Evolutionary conservation across 2,888 invertebrate genomes (phyloP).

Genomic region (Shargacucullia verbasci): DNA sequence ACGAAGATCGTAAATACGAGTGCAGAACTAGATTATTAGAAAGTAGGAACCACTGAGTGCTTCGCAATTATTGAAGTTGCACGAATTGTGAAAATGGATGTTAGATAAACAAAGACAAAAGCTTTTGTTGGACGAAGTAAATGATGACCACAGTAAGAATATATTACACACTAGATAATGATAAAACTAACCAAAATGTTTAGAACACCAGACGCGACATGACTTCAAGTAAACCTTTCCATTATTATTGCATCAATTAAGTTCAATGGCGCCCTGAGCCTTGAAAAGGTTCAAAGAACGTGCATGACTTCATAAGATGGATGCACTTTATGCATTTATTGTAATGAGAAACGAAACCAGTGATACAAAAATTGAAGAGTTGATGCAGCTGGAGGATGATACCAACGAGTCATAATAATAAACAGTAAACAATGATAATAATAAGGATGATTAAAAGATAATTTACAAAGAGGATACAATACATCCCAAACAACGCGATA

Average conservation of each 20-base stretch:
- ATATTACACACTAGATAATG: constrained; percentile 10
- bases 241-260: constrained; percentile 28
- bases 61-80: constrained; percentile 35
- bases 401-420: no score
- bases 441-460: constrained; percentile 9
- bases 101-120: constrained; percentile 23
- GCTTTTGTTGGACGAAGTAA: constrained; percentile 17
- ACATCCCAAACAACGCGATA: constrained; percentile 29
- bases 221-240: constrained; percentile 22
- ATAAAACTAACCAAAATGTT: constrained; percentile 15
- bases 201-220: constrained; percentile 14
- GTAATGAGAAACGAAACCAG: not conserved
- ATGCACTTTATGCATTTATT: constrained; percentile 5
- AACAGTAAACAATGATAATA: constrained; percentile 5
- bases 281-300: constrained; percentile 14
- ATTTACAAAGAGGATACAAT: constrained; percentile 19
- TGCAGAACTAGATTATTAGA: constrained; percentile 31
- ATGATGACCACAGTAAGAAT: constrained; percentile 11
- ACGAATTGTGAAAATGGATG: constrained; percentile 15
- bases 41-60: constrained; percentile 21
- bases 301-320: constrained; percentile 13
- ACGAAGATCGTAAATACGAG: constrained; percentile 2
- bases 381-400: no score
- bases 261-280: constrained; percentile 6
- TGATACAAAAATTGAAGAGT: no score